Conservation (phyloP, 2,888 invertebrate species). For the Clunio marinus region DNA sequence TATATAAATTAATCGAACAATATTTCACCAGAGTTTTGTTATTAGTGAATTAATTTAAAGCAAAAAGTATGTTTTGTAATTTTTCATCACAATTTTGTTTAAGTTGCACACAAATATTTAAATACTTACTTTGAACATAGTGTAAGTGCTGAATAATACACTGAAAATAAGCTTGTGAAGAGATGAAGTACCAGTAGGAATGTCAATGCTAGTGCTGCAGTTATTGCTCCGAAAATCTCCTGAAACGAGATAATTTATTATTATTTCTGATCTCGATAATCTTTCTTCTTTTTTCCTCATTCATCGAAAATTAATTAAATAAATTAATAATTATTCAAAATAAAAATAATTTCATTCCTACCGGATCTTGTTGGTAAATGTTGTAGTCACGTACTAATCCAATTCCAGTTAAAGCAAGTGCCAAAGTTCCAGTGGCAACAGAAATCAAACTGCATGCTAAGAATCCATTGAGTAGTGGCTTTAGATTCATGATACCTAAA, state of each 20-base stretch:
- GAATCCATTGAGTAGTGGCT: constrained; percentile 50
- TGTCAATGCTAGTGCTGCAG: constrained; percentile 49
- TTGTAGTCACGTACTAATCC: constrained; percentile 50
- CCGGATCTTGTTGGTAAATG: constrained; percentile 45
- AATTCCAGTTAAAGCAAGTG: constrained; percentile 50
- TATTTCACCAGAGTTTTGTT: too few relatives aligned
- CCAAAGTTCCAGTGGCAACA: constrained; percentile 50
- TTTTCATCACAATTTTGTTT: too few relatives aligned
- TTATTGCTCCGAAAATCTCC: constrained; percentile 47
- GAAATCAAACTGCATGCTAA: constrained; percentile 50
- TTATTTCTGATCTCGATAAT: background rate
- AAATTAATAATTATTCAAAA: too few relatives aligned
- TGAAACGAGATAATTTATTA: constrained; percentile 41
- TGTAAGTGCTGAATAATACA: constrained; percentile 49
- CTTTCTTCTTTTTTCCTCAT: background rate
- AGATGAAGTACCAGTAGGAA: constrained; percentile 49
- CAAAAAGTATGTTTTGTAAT: too few relatives aligned
- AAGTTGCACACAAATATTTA: background rate
- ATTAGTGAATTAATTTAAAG: too few relatives aligned
- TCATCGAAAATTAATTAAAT: too few relatives aligned
- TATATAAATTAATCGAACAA: too few relatives aligned
- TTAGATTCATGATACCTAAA: constrained; percentile 50
- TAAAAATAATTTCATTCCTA: too few relatives aligned
- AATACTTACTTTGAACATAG: constrained; percentile 49
- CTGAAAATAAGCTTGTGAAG: constrained; percentile 49